Evolutionary conservation across 2,888 invertebrate genomes (phyloP).

Genomic region (Hydropsyche betteni): DNA sequence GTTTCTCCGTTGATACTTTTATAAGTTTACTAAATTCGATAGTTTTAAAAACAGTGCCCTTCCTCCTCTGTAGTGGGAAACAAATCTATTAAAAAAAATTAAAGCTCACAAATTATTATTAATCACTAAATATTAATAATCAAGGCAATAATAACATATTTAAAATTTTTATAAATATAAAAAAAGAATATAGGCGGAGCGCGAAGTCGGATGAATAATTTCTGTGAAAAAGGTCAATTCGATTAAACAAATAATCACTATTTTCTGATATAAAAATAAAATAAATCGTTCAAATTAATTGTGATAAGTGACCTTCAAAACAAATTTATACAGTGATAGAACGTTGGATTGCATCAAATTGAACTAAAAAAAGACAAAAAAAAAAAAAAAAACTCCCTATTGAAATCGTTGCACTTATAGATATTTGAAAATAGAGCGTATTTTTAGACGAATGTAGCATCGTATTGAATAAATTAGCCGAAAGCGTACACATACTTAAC

Average conservation of each 20-base stretch:
- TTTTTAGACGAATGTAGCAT: conserved; percentile 38
- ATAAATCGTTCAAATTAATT: conserved; percentile 32
- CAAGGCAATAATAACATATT: conserved; percentile 38
- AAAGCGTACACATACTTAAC: conserved; percentile 1
- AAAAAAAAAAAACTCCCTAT: not conserved
- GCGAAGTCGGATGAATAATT: conserved; percentile 24
- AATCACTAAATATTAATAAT: conserved; percentile 30
- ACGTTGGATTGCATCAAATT: not conserved
- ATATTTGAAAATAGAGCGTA: conserved; percentile 29
- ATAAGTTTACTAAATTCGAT: conserved; percentile 29
- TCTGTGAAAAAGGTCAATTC: conserved; percentile 41
- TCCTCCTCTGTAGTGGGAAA: conserved; percentile 36
- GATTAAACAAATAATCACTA: conserved; percentile 27
- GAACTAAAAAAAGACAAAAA: not conserved
- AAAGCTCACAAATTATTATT: conserved; percentile 29
- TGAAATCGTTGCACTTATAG: conserved; percentile 27
- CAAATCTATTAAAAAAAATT: conserved; percentile 25
- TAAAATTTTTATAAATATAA: conserved; percentile 31
- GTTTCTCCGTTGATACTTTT: conserved; percentile 32
- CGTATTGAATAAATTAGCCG: conserved; percentile 7
- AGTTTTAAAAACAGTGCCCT: conserved; percentile 37
- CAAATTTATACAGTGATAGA: conserved; percentile 18
- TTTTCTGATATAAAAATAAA: conserved; percentile 26
- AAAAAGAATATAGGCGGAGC: not conserved
- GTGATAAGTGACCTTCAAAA: conserved; percentile 37